Percentiles rank a stretch among this genome's conserved stretches.
These are phyloP conservation scores for Oreocharis arfaki DNA, from an alignment of 2,113 vertebrate species.

Conservation along the genomic window DNA sequence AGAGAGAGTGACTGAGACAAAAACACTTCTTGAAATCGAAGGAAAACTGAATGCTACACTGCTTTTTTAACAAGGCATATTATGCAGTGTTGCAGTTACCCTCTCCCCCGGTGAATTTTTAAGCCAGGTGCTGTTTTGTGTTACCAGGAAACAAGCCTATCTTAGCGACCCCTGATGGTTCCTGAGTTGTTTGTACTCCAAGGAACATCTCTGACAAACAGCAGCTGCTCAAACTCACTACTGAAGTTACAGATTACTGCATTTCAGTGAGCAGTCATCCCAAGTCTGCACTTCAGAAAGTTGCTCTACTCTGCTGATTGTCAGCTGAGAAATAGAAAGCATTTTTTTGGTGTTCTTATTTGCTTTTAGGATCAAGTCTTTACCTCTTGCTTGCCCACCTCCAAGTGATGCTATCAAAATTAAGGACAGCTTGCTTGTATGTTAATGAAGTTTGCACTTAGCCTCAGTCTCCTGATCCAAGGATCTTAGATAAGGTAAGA, in stretches of 20 bases:
- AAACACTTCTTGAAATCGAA: not conserved
- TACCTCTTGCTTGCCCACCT: not conserved
- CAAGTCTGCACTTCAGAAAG: not conserved
- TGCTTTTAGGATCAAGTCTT: not conserved
- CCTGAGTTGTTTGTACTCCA: not conserved
- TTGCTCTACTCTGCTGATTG: not conserved
- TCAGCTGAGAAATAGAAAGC: not conserved
- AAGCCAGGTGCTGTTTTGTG: not conserved
- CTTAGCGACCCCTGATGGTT: not conserved
- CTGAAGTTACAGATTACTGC: not conserved
- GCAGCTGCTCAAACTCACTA: not conserved
- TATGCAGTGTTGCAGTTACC: not conserved
- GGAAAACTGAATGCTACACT: accelerated
- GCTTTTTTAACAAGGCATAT: not conserved
- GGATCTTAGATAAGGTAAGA: not conserved
- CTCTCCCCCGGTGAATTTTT: not conserved
- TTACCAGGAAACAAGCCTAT: not conserved
- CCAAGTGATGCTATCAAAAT: not conserved
- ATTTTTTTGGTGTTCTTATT: not conserved
- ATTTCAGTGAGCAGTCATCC: not conserved
- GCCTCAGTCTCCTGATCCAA: not conserved
- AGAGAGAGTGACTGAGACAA: not conserved
- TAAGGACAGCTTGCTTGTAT: not conserved
- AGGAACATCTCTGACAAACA: not conserved
- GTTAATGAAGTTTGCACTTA: not conserved